Conservation (phyloP, 2,797 vertebrate species). For the Acanthurus lineatus region DNA sequence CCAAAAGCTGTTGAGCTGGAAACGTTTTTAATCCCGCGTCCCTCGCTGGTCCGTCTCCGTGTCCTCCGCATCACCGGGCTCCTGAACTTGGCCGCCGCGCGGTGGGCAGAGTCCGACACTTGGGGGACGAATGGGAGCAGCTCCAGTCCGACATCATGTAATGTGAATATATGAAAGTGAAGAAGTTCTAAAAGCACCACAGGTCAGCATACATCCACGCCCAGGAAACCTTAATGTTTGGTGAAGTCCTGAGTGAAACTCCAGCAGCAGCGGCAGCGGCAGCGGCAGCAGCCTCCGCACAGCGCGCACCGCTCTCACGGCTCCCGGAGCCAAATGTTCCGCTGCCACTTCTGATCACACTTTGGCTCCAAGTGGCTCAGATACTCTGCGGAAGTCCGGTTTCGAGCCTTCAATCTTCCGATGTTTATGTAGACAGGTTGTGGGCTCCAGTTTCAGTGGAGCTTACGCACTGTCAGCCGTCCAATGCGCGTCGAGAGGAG, state of each 20-base stretch:
- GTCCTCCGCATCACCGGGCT: conserved; percentile 34
- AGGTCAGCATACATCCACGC: conserved; percentile 45
- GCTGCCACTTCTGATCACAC: conserved; percentile 38
- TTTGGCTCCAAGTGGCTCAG: conserved; percentile 45
- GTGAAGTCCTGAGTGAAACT: conserved; percentile 66
- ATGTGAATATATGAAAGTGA: conserved; percentile 4
- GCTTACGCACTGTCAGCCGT: conserved; percentile 58
- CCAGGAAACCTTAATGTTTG: conserved; percentile 14
- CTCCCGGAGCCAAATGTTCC: conserved; percentile 4
- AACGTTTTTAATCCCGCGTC: conserved; percentile 24
- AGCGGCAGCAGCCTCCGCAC: conserved; percentile 24
- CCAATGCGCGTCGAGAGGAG: conserved; percentile 69
- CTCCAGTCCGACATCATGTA: conserved; percentile 13
- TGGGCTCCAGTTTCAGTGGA: conserved; percentile 47
- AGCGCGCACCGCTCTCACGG: conserved; percentile 24
- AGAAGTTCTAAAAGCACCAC: conserved; percentile 41
- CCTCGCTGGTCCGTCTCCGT: conserved; percentile 20
- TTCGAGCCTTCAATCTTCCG: conserved; percentile 38
- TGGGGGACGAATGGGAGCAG: not conserved
- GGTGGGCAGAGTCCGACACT: conserved; percentile 51
- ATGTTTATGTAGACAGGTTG: conserved; percentile 42
- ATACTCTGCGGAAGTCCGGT: conserved; percentile 39
- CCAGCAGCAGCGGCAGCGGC: conserved; percentile 39
- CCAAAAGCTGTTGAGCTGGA: not conserved
- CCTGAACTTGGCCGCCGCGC: conserved; percentile 60